phyloP scores from a whole-genome alignment of 2,113 vertebrate genomes.

The Corapipo altera region DNA sequence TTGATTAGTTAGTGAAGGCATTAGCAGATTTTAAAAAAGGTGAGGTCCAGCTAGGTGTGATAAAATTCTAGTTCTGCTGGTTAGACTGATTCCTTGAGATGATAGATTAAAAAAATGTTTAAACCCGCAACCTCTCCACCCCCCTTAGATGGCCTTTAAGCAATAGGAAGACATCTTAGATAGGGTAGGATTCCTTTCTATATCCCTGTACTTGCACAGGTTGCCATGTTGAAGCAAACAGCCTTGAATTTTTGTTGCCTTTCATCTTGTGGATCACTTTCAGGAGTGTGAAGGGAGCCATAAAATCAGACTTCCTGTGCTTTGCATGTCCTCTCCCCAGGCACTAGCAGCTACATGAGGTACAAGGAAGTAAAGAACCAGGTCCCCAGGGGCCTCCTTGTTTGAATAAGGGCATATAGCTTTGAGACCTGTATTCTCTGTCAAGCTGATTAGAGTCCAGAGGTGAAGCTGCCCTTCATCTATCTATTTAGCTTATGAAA shows the following conservation, averaged over 20 bases:
- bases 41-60: not conserved
- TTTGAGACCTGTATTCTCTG: not conserved
- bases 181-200: not conserved
- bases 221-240: not conserved
- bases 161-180: not conserved
- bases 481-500: conserved; percentile 41
- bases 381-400: not conserved
- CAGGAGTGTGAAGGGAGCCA: not conserved
- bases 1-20: not conserved
- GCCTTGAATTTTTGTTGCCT: not conserved
- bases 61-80: not conserved
- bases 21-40: not conserved
- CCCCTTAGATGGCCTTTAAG: not conserved
- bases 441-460: not conserved
- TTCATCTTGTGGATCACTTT: not conserved
- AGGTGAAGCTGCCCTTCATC: not conserved
- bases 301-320: not conserved
- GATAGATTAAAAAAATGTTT: not conserved
- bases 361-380: not conserved
- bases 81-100: not conserved
- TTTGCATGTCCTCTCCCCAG: not conserved
- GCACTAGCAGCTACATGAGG: not conserved
- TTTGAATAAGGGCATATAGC: not conserved
- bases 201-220: not conserved
- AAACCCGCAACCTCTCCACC: not conserved